Base-by-base conservation (phyloP, 2,113 vertebrate species). In the Antigone vipio region DNA sequence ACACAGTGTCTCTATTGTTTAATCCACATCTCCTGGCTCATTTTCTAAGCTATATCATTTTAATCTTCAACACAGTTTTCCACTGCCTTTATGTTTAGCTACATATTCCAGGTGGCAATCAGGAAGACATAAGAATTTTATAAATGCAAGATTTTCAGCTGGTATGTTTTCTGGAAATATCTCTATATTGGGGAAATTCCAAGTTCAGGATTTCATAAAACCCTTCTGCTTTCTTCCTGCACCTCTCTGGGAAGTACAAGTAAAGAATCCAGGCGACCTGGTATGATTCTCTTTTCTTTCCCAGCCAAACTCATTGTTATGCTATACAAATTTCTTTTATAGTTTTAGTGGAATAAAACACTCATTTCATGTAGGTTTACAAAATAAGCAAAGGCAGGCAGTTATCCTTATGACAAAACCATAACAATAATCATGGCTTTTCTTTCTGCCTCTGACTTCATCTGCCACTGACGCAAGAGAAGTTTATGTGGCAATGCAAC, bases 291-390 rank as follows among this genome's bases (percentile, higher is more conserved):
- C 6, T 59, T 89, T 87, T 13, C 2, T 44, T 85, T 94, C 22
- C 12, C 26, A 34, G 30, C 2, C 22, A 77, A 89, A 77, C 5
- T 24, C 12, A 53, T n/a, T 91, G 20, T 27, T 92, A 44, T 1
- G 0, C 26, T 68, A 6, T 40, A 55, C 0, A 5, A 30, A 8
- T 20, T 59, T 68, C 59, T 67, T 81, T 8, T 1, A 58, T 53
- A 40, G 3, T 47, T 73, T 35, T 21, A 81, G 27, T 44, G 23
- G 5, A 74, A 69, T 55, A 67, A 84, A 86, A 15, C 14, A 34
- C 7, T 53, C 45, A 45, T 76, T 89, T 73, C 1, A 4, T 10
- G 5, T 23, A 63, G 9, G 8, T 69, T 73, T 73, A 56, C 52
- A 77, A 55, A 62, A 66, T 45, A 88, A 79, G 9, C 4, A 81